Evolutionary conservation across 2,888 invertebrate genomes (phyloP).

Genomic region (Aleiodes alternator): DNA sequence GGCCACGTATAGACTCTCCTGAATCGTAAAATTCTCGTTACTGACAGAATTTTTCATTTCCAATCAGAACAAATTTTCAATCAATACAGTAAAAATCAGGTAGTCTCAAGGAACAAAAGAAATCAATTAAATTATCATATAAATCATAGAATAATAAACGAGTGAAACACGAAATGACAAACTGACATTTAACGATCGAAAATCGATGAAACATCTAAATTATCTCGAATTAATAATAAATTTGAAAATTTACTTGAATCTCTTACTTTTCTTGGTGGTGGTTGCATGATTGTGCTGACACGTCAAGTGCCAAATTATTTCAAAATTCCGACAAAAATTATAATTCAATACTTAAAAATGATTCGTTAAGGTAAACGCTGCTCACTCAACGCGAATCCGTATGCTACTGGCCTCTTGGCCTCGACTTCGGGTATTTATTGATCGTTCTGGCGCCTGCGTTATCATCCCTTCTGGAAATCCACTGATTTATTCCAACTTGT

Average conservation of each 20-base stretch:
- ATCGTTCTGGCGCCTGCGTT: conserved; percentile 72
- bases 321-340: conserved; percentile 53
- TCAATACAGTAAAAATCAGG: not conserved
- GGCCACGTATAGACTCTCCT: conserved; percentile 34
- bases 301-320: conserved; percentile 66
- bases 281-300: conserved; percentile 82
- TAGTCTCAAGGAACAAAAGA: not conserved
- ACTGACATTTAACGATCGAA: conserved; percentile 24
- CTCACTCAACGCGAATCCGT: conserved; percentile 69
- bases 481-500: conserved; percentile 49
- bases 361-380: conserved; percentile 56
- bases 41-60: conserved; percentile 11
- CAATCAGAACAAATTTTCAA: not conserved
- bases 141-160: too few relatives aligned
- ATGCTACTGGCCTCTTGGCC: conserved; percentile 72
- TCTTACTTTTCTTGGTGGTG: conserved; percentile 90
- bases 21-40: conserved; percentile 26
- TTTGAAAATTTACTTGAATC: not conserved
- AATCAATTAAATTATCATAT: not conserved
- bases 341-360: conserved; percentile 44
- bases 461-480: conserved; percentile 39
- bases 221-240: not conserved
- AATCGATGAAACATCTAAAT: conserved; percentile 12
- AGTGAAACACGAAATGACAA: not conserved
- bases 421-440: conserved; percentile 72